Base-by-base conservation (phyloP, 1,140 invertebrate genomes). In the Macrosteles quadrilineatus region DNA sequence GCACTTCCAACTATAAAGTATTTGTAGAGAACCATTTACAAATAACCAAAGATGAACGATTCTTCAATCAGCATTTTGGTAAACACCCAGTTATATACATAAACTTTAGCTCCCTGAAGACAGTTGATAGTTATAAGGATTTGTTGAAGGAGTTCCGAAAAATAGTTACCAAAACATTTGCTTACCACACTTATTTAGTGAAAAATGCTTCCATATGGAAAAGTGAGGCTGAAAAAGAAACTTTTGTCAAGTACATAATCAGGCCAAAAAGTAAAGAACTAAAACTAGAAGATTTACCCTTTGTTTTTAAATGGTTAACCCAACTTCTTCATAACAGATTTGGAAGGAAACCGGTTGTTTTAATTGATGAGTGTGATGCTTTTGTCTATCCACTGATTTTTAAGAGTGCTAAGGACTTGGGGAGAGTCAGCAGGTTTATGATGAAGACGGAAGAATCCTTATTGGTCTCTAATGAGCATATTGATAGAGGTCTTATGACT, bases 361-460 rank as follows among this genome's bases (percentile, higher is more conserved):
- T 63, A 6, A 32, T 63, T 19, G 59, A 63, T 30, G 29, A 63
- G 12, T 32, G 29, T 32, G 59, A 63, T 17, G 31, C 59, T 11
- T 63, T 63, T 31, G 27, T 63, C 11, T 32, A 29, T 19, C 19
- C 19, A 14, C 1, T 63, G 29, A 32, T 63, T 14, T 64, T 59
- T n/a, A 59, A 47, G 27, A 71, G 64, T 40, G 55, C 59, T 17
- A 64, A 87, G 0, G 91, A 87, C 75, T 94, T 88, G 19, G 86
- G 81, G 0, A 98, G 77, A 23, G 97, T 83, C 12, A 84, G 79
- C 67, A 82, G 78, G 75, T 94, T 88, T 69, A 88, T 84, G 21
- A 90, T 90, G 76, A 91, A 92, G 62, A 93, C 80, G 76, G 89
- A 84, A 1, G 90, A 89, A 81, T 36, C 32, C 14, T 36, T 36